A percentile compares a stretch with the other conserved stretches of the same genome.
phyloP scores from a whole-genome alignment of 2,888 invertebrate species.

The Thera britannica region DNA sequence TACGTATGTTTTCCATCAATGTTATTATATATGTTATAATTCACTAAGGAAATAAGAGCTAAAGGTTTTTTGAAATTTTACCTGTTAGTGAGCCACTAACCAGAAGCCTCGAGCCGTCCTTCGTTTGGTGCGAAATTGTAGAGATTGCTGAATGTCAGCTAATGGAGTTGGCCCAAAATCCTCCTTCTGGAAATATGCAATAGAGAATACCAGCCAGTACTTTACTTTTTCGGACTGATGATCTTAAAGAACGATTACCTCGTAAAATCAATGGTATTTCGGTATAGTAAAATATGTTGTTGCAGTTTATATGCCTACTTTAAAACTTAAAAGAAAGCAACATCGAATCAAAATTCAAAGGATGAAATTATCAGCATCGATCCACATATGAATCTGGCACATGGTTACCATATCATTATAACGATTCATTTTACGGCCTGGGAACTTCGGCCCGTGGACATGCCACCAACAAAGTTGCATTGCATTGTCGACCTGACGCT shows the following conservation, averaged over 20 bases:
- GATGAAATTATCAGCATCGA: conserved; percentile 64
- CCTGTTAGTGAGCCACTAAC: too few species aligned
- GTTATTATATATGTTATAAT: neutral
- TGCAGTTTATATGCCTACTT: neutral
- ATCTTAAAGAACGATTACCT: too few species aligned
- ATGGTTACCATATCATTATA: conserved; percentile 64
- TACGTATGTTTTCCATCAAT: neutral
- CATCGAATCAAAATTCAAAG: conserved; percentile 64
- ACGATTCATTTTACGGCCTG: conserved; percentile 64
- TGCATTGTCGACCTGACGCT: conserved; percentile 51
- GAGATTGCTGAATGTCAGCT: too few species aligned
- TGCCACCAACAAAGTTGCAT: conserved; percentile 49
- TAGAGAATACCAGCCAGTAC: neutral
- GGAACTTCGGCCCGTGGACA: conserved; percentile 59
- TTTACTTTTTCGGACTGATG: too few species aligned
- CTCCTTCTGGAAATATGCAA: neutral
- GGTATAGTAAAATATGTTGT: too few species aligned
- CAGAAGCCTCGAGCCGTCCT: too few species aligned
- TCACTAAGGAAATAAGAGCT: too few species aligned
- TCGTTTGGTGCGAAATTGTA: too few species aligned
- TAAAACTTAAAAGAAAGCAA: conserved; percentile 20
- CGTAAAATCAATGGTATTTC: too few species aligned
- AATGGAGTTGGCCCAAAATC: too few species aligned
- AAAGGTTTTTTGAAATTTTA: too few species aligned
- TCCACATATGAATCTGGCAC: conserved; percentile 63